Evolutionary conservation across 1,140 invertebrate genomes (phyloP).

Genomic region (Pseudomyrmex gracilis): DNA sequence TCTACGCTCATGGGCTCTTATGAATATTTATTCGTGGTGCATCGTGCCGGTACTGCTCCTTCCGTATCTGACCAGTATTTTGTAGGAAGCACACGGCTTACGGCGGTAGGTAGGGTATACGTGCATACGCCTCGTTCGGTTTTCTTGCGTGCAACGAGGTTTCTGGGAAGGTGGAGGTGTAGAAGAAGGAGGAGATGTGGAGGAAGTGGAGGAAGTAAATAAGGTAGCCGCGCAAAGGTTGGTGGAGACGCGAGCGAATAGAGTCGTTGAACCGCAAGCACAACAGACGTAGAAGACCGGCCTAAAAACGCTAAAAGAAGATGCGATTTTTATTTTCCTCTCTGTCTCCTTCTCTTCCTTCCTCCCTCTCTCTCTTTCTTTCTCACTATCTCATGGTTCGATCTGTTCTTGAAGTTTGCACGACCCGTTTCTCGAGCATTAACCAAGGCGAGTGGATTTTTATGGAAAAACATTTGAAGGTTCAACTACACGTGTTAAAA

Average conservation of each 20-base stretch:
- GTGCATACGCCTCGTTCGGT: constrained; percentile 56
- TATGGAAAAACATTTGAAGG: not conserved
- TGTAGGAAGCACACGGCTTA: constrained; percentile 59
- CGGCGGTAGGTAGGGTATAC: too few relatives aligned
- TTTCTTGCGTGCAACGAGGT: constrained; percentile 54
- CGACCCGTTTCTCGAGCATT: constrained; percentile 10
- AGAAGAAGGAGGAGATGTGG: constrained; percentile 44
- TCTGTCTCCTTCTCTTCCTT: constrained; percentile 26
- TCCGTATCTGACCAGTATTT: constrained; percentile 71
- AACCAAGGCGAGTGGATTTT: not conserved
- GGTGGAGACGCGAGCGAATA: constrained; percentile 52
- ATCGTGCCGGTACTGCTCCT: constrained; percentile 60
- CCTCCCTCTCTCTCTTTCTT: not conserved
- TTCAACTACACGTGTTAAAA: not conserved
- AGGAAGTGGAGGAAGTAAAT: constrained; percentile 57
- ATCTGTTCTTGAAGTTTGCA: constrained; percentile 29
- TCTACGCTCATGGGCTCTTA: constrained; percentile 64
- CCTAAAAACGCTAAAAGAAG: constrained; percentile 72
- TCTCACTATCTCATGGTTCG: not conserved
- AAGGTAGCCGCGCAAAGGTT: constrained; percentile 43
- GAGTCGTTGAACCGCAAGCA: constrained; percentile 76
- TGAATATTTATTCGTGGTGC: constrained; percentile 75
- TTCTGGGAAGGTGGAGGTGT: constrained; percentile 12
- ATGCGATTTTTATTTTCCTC: constrained; percentile 60
- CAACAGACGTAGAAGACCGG: constrained; percentile 69